These are phyloP conservation scores for Spodoptera littoralis DNA, from an alignment of 2,888 invertebrate species.

Conservation along the genomic window DNA sequence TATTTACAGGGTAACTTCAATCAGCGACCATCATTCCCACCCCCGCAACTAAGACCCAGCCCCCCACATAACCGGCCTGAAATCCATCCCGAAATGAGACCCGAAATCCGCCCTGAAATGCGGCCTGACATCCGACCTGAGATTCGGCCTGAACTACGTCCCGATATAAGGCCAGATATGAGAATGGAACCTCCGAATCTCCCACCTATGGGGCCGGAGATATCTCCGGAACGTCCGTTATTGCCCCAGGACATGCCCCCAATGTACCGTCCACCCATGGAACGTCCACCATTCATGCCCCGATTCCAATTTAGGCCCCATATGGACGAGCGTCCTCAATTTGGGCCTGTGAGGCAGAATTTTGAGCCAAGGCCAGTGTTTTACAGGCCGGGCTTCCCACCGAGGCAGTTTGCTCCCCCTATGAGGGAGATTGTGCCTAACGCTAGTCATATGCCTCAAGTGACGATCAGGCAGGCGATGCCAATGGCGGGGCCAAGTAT, in stretches of 20 bases:
- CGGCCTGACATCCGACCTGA: conserved; percentile 48
- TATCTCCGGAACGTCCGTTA: conserved; percentile 66
- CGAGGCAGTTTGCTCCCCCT: conserved; percentile 66
- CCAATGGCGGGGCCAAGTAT: conserved; percentile 49
- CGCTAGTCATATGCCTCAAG: conserved; percentile 73
- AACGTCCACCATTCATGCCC: conserved; percentile 57
- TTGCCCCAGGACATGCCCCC: conserved; percentile 59
- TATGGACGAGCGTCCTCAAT: conserved; percentile 63
- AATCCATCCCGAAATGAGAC: conserved; percentile 36
- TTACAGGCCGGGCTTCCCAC: conserved; percentile 64
- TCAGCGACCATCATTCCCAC: conserved; percentile 73
- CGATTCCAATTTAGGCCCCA: conserved; percentile 64
- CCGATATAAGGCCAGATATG: conserved; percentile 38
- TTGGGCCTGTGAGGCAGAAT: conserved; percentile 57
- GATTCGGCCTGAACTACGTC: conserved; percentile 44
- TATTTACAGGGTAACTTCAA: conserved; percentile 75
- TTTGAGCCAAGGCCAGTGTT: conserved; percentile 71
- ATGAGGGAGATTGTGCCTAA: conserved; percentile 71
- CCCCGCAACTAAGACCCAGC: conserved; percentile 58
- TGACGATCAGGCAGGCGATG: conserved; percentile 73
- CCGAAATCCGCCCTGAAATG: conserved; percentile 39
- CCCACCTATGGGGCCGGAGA: conserved; percentile 61
- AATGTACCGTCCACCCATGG: conserved; percentile 59
- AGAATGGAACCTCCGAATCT: conserved; percentile 29
- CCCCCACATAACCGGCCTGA: conserved; percentile 55